These are phyloP conservation scores for Xyrichtys novacula DNA, from an alignment of 2,797 vertebrate genomes.

Conservation along the genomic window DNA sequence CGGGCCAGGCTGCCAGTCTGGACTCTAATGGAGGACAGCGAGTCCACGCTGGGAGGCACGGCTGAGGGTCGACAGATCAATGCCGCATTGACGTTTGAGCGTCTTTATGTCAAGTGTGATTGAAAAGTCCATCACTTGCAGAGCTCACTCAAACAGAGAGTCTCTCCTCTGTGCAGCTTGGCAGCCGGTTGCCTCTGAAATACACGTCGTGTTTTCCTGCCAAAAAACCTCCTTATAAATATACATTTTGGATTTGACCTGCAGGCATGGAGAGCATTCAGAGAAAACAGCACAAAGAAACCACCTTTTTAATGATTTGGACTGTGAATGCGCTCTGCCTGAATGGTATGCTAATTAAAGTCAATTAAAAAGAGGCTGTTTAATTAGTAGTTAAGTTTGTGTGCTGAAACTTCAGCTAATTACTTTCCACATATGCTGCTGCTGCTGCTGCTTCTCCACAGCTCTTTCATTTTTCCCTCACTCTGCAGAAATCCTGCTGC, in stretches of 20 bases:
- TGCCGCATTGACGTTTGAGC: conserved; percentile 51
- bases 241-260: neutral
- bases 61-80: conserved; percentile 51
- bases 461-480: conserved; percentile 67
- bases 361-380: conserved; percentile 91
- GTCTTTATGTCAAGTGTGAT: conserved; percentile 47
- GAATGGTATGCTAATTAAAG: conserved; percentile 90
- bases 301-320: conserved; percentile 46
- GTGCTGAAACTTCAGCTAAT: conserved; percentile 88
- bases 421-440: conserved; percentile 86
- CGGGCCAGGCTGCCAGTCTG: conserved; percentile 35
- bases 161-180: neutral
- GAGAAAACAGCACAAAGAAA: conserved; percentile 14
- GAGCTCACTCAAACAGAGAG: conserved; percentile 13
- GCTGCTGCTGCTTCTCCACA: conserved; percentile 83
- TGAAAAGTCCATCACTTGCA: conserved; percentile 41
- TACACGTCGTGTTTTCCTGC: neutral
- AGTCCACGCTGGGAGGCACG: conserved; percentile 19
- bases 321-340: conserved; percentile 66
- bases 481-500: conserved; percentile 73
- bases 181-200: neutral
- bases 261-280: neutral
- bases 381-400: conserved; percentile 92
- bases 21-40: conserved; percentile 37
- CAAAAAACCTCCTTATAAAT: neutral